Conservation (phyloP, 2,113 vertebrate genomes). For the Isichthys henryi region DNA sequence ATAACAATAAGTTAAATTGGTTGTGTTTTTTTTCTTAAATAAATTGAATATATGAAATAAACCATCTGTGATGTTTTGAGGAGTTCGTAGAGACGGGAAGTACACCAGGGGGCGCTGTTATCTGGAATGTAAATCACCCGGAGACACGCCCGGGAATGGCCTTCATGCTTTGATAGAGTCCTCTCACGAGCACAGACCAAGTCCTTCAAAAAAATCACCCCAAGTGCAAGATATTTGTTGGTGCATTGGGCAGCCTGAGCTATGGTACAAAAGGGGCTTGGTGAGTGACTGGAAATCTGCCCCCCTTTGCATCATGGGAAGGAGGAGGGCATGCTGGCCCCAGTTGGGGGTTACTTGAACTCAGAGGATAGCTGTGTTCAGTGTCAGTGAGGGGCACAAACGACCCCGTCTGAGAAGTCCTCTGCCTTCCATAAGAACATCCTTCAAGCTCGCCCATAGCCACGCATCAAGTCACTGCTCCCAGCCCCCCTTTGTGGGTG, state of each 20-base stretch:
- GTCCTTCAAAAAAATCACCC: conserved; percentile 31
- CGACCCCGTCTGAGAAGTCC: not conserved
- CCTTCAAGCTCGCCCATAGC: not conserved
- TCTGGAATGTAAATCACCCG: conserved; percentile 59
- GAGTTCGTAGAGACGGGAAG: conserved; percentile 33
- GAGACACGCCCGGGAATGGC: conserved; percentile 52
- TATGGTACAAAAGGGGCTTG: not conserved
- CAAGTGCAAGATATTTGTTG: not conserved
- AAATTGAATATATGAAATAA: conserved; percentile 71
- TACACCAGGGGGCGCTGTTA: conserved; percentile 39
- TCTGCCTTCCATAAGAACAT: not conserved
- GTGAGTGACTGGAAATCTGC: not conserved
- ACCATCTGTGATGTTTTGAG: conserved; percentile 55
- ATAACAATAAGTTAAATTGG: conserved; percentile 75
- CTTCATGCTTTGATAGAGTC: conserved; percentile 47
- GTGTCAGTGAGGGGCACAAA: not conserved
- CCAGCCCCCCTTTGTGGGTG: not conserved
- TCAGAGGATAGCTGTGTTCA: not conserved
- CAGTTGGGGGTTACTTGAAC: not conserved
- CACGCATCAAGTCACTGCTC: not conserved
- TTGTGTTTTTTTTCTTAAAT: conserved; percentile 61
- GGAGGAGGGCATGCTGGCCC: not conserved
- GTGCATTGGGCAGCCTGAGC: not conserved
- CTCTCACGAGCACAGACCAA: conserved; percentile 46
- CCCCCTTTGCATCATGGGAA: not conserved